Percentiles rank a stretch among this genome's conserved stretches.
These are phyloP conservation scores for Drosophila oshimai DNA, from an alignment of 1,140 invertebrate genomes.

Conservation along the genomic window DNA sequence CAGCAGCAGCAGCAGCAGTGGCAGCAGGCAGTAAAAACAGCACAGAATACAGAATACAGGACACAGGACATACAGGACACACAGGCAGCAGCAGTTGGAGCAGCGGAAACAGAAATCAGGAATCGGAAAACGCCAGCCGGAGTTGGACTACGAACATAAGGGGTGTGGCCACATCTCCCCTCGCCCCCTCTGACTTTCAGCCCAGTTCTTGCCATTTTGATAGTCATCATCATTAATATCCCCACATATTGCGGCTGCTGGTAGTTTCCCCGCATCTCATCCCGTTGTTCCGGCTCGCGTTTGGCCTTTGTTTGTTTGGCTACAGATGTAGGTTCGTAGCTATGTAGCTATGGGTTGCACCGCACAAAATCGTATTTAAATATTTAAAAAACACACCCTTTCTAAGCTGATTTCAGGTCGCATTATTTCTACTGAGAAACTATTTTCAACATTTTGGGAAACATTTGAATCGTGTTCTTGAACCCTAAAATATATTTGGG, in stretches of 20 bases:
- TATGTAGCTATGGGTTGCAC: too few relatives aligned
- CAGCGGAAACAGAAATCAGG: conserved; percentile 3
- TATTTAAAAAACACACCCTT: too few relatives aligned
- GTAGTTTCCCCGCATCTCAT: conserved; percentile 29
- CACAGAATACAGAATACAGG: too few relatives aligned
- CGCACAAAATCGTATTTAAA: too few relatives aligned
- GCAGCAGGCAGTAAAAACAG: conserved; percentile 15
- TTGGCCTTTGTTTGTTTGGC: conserved; percentile 12
- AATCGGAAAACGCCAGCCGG: neutral
- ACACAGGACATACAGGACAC: too few relatives aligned
- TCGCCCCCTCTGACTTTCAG: neutral
- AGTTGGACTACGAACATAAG: neutral
- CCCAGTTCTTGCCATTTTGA: conserved; percentile 14
- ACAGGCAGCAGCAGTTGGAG: neutral
- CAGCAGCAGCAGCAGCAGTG: neutral
- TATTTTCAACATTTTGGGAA: too few relatives aligned
- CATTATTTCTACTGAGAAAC: too few relatives aligned
- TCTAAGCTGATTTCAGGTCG: too few relatives aligned
- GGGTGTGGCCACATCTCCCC: neutral
- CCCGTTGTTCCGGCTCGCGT: neutral
- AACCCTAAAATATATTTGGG: too few relatives aligned
- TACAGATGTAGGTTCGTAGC: too few relatives aligned
- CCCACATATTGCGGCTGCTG: conserved; percentile 37
- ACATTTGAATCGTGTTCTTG: too few relatives aligned
- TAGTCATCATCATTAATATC: conserved; percentile 48